These are phyloP conservation scores for Cnemophilus loriae DNA, from an alignment of 2,113 vertebrate genomes.

Conservation along the genomic window DNA sequence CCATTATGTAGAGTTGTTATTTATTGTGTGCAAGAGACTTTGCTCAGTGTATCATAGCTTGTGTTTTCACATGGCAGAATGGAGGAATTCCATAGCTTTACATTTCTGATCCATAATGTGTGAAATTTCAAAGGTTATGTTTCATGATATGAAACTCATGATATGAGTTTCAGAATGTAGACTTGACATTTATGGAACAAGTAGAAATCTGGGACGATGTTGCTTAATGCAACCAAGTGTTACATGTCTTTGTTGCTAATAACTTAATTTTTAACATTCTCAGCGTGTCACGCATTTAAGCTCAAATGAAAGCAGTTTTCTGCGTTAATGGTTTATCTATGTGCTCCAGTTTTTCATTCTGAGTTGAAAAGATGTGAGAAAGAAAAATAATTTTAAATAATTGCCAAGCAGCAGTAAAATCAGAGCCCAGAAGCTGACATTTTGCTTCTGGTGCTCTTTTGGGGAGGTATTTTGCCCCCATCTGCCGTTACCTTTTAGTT, in stretches of 20 bases:
- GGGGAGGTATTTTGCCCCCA: background rate
- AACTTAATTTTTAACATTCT: constrained; percentile 55
- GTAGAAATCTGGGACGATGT: constrained; percentile 18
- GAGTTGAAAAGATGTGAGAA: background rate
- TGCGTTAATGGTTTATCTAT: constrained; percentile 50
- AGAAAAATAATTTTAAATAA: background rate
- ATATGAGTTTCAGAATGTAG: constrained; percentile 25
- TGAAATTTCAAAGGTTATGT: constrained; percentile 69
- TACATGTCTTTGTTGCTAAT: constrained; percentile 45
- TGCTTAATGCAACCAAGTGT: constrained; percentile 43
- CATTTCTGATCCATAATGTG: constrained; percentile 51
- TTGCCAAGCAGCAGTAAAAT: background rate
- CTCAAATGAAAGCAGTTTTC: constrained; percentile 22
- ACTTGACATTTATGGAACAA: constrained; percentile 57
- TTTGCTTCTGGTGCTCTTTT: background rate
- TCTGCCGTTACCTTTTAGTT: background rate
- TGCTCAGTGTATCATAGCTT: constrained; percentile 6
- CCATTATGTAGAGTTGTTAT: constrained; percentile 1
- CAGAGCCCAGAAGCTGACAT: background rate
- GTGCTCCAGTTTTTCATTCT: background rate
- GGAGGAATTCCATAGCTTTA: constrained; percentile 30
- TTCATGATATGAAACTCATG: background rate
- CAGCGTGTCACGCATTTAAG: background rate
- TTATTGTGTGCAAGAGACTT: constrained; percentile 49
- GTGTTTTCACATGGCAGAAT: constrained; percentile 16